Percentiles rank a stretch among this genome's conserved stretches.
Evolutionary conservation across 1,140 invertebrate genomes (phyloP).

Genomic region (Himalopsyche phryganea): DNA sequence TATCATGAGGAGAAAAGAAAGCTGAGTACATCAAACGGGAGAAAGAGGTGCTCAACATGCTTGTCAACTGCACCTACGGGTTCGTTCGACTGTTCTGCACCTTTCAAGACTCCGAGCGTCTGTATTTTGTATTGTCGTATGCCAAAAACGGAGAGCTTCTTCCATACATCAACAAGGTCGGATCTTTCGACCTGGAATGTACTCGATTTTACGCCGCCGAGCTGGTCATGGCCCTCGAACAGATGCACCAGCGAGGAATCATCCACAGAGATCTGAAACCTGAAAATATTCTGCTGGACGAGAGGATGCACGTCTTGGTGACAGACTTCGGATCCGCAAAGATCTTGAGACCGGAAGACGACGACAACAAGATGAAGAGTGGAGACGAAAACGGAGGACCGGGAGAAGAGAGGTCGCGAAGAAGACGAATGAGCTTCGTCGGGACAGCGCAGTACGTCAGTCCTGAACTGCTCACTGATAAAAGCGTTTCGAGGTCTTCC

Average conservation of each 20-base stretch:
- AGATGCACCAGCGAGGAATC: slow-evolving; percentile 85
- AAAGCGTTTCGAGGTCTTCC: slow-evolving; percentile 73
- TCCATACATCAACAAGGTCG: slow-evolving; percentile 86
- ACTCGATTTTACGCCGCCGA: slow-evolving; percentile 93
- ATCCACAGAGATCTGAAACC: slow-evolving; percentile 92
- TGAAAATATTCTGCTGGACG: slow-evolving; percentile 85
- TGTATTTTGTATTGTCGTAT: slow-evolving; percentile 96
- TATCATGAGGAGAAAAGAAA: slow-evolving; percentile 90
- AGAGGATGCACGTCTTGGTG: slow-evolving; percentile 94
- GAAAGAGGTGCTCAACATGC: slow-evolving; percentile 82
- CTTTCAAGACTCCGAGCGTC: slow-evolving; percentile 89
- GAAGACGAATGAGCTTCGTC: slow-evolving; percentile 84
- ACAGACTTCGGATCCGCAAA: slow-evolving; percentile 98
- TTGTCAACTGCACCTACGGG: slow-evolving; percentile 67
- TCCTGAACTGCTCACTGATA: slow-evolving; percentile 87
- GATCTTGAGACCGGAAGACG: slow-evolving; percentile 60
- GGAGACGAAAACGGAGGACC: slow-evolving; percentile 35
- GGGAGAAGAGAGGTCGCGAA: slow-evolving; percentile 41
- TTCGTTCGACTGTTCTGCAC: slow-evolving; percentile 94
- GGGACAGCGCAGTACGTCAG: slow-evolving; percentile 99
- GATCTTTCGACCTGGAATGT: slow-evolving; percentile 84
- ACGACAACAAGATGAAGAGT: slow-evolving; percentile 32
- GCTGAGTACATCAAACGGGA: slow-evolving; percentile 89
- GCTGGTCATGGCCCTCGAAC: slow-evolving; percentile 86
- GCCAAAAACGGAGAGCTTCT: slow-evolving; percentile 93